Conservation (phyloP, 2,888 invertebrate genomes). For the Sesia apiformis region DNA sequence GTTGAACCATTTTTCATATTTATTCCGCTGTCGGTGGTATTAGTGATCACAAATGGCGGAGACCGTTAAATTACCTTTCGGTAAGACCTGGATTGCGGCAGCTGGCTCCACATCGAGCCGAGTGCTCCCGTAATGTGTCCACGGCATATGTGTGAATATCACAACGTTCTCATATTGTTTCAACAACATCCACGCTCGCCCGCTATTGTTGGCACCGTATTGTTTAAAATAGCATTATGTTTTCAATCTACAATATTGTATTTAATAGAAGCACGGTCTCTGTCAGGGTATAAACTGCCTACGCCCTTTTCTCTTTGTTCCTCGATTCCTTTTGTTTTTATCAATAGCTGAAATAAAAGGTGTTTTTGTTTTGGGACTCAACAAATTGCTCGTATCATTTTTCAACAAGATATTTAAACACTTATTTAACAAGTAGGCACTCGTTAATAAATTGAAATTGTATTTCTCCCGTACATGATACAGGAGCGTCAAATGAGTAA, state of each 20-base stretch:
- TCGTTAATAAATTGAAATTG: too few species aligned
- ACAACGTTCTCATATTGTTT: conserved; percentile 36
- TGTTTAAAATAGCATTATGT: neutral
- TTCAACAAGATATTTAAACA: too few species aligned
- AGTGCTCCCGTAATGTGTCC: conserved; percentile 42
- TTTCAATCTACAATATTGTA: neutral
- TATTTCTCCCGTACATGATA: too few species aligned
- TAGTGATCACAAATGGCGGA: conserved; percentile 31
- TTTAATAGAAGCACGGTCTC: neutral
- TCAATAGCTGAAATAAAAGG: too few species aligned
- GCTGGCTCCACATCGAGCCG: conserved; percentile 32
- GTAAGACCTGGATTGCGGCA: conserved; percentile 56
- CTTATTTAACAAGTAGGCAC: too few species aligned
- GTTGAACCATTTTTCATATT: too few species aligned
- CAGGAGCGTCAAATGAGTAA: too few species aligned
- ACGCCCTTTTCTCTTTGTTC: too few species aligned
- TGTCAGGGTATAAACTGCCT: neutral
- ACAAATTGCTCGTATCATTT: too few species aligned
- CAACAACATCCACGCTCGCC: conserved; percentile 1
- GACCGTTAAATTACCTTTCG: conserved; percentile 53
- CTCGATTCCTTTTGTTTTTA: too few species aligned
- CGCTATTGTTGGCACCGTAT: neutral
- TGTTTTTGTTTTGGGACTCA: too few species aligned
- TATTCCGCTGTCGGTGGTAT: conserved; percentile 1
- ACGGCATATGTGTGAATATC: conserved; percentile 42